Conservation (phyloP, 1,140 invertebrate species). For the Drosophila orosa region DNA sequence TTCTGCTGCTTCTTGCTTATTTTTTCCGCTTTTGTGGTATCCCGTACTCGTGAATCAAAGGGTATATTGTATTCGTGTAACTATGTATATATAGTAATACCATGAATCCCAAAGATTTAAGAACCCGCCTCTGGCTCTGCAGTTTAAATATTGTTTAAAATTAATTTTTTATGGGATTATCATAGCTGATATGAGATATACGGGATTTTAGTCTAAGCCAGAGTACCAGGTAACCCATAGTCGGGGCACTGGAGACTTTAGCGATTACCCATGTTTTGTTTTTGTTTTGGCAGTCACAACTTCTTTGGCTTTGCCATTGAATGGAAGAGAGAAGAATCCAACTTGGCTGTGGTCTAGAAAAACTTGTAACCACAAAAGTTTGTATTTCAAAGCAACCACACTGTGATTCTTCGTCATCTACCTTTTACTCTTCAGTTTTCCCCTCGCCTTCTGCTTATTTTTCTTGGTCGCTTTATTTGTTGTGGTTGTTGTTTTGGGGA, state of each 20-base stretch:
- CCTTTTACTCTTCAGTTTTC: slow-evolving; percentile 26
- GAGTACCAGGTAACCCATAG: neutral
- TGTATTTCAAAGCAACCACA: slow-evolving; percentile 75
- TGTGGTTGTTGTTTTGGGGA: slow-evolving; percentile 44
- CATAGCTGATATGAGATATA: neutral
- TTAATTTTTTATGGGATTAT: neutral
- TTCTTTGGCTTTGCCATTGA: slow-evolving; percentile 60
- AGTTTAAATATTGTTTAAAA: neutral
- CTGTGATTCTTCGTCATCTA: slow-evolving; percentile 38
- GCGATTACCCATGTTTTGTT: slow-evolving; percentile 17
- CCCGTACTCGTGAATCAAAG: neutral
- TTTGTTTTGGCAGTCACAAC: slow-evolving; percentile 64
- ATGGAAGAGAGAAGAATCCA: slow-evolving; percentile 30
- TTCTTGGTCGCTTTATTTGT: slow-evolving; percentile 32
- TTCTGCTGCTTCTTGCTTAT: slow-evolving; percentile 17
- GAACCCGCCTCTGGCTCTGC: accelerated
- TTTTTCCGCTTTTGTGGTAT: slow-evolving; percentile 17
- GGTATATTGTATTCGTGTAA: neutral
- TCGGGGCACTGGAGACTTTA: neutral
- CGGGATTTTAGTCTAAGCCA: too few species aligned
- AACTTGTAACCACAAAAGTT: slow-evolving; percentile 79
- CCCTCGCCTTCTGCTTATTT: slow-evolving; percentile 8
- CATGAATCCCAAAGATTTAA: neutral
- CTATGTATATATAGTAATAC: neutral
- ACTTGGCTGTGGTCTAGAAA: slow-evolving; percentile 74